Evolutionary conservation across 2,888 invertebrate genomes (phyloP).

Genomic region (Pandemis heparana): DNA sequence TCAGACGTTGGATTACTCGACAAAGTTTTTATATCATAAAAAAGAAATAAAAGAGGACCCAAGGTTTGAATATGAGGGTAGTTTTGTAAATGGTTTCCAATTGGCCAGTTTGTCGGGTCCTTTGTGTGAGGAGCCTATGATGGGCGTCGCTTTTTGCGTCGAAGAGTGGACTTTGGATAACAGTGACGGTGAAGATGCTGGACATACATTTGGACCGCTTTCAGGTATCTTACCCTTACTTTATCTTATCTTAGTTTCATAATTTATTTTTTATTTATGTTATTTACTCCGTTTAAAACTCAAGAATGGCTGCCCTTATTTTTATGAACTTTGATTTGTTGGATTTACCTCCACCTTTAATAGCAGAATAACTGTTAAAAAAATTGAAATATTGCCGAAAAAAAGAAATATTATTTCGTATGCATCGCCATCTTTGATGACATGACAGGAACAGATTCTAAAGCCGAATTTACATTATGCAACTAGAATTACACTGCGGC

Average conservation of each 20-base stretch:
- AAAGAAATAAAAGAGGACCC: slow-evolving; percentile 79
- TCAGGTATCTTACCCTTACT: slow-evolving; percentile 72
- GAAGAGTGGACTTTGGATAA: slow-evolving; percentile 91
- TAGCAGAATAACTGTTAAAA: too few relatives aligned
- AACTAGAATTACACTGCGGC: too few relatives aligned
- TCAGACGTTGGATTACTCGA: slow-evolving; percentile 88
- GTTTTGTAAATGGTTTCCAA: slow-evolving; percentile 95
- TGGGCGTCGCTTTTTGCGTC: slow-evolving; percentile 96
- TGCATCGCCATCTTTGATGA: too few relatives aligned
- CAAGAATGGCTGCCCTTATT: too few relatives aligned
- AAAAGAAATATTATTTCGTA: too few relatives aligned
- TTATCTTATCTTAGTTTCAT: not conserved
- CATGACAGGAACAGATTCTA: too few relatives aligned
- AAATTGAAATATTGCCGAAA: too few relatives aligned
- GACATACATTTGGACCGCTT: slow-evolving; percentile 81
- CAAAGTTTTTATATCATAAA: slow-evolving; percentile 73
- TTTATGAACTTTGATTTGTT: too few relatives aligned
- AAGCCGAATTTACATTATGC: too few relatives aligned
- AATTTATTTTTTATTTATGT: not conserved
- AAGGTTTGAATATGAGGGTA: slow-evolving; percentile 89
- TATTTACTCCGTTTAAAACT: too few relatives aligned
- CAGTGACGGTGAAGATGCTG: slow-evolving; percentile 68
- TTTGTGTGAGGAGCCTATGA: slow-evolving; percentile 98
- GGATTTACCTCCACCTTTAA: too few relatives aligned
- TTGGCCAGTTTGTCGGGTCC: slow-evolving; percentile 95